These are phyloP conservation scores for Agrilus cyanescens DNA, from an alignment of 2,888 invertebrate species.

Conservation along the genomic window DNA sequence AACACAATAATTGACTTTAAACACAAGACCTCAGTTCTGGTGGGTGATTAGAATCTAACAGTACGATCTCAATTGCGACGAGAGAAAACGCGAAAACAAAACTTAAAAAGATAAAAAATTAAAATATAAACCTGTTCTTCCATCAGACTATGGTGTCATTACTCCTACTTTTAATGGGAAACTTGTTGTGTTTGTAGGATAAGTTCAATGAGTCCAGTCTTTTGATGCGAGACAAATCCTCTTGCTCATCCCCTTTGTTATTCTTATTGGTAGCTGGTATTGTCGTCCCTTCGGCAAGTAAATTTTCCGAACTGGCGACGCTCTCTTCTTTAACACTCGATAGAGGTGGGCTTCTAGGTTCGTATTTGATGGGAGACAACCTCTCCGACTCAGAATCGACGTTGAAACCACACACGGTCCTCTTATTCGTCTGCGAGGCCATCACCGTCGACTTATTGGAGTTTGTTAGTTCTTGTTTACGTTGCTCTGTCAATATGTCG, in stretches of 20 bases:
- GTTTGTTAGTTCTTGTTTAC: conserved; percentile 16
- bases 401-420: conserved; percentile 17
- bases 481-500: conserved; percentile 14
- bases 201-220: conserved; percentile 38
- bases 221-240: conserved; percentile 24
- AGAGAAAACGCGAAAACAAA: not conserved
- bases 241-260: conserved; percentile 16
- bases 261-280: conserved; percentile 10
- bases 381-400: conserved; percentile 11
- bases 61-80: too few species aligned
- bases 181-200: conserved; percentile 47
- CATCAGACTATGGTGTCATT: conserved; percentile 6
- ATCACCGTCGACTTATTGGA: conserved; percentile 10
- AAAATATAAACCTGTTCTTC: conserved; percentile 9
- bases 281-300: conserved; percentile 16
- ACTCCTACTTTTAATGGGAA: conserved; percentile 38
- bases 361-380: conserved; percentile 15
- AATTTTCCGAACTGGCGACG: conserved; percentile 35
- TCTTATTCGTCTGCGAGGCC: conserved; percentile 8
- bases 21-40: too few species aligned
- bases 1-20: too few species aligned
- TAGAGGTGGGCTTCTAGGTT: conserved; percentile 29
- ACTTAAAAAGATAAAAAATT: conserved; percentile 9
- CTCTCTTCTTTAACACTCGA: conserved; percentile 37
- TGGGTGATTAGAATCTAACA: too few species aligned